Conservation (phyloP, 2,113 vertebrate species). For the Oceanites oceanicus region DNA sequence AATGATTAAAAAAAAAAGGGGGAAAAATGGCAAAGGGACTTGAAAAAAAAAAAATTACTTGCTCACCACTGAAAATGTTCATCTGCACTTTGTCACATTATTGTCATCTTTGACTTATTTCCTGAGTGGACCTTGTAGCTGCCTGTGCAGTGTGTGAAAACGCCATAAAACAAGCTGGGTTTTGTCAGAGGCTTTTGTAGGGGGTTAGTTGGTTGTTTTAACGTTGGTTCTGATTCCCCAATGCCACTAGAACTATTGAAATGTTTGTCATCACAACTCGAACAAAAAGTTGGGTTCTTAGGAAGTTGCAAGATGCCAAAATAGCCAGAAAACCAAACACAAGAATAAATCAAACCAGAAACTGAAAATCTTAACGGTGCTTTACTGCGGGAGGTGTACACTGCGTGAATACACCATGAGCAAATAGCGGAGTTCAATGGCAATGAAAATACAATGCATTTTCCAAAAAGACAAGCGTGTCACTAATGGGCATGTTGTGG, state of each 20-base stretch:
- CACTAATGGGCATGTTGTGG: fast-evolving
- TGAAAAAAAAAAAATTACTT: not conserved
- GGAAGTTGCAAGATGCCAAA: not conserved
- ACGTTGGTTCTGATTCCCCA: too few species aligned
- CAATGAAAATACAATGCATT: not conserved
- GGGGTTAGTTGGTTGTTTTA: not conserved
- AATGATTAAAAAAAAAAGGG: not conserved
- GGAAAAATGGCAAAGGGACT: not conserved
- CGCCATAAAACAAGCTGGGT: not conserved
- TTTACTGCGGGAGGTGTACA: not conserved
- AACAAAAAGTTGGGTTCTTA: not conserved
- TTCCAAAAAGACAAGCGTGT: not conserved
- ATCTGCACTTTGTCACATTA: not conserved
- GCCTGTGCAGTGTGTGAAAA: not conserved
- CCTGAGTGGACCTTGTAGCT: not conserved
- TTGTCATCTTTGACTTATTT: not conserved
- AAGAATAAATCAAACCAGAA: not conserved
- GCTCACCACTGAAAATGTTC: not conserved
- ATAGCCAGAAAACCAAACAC: not conserved
- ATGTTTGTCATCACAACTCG: not conserved
- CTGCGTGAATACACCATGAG: too few species aligned
- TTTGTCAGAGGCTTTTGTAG: not conserved
- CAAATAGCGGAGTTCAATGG: not conserved
- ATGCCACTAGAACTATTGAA: not conserved
- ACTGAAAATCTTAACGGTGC: not conserved